Evolutionary conservation across 1,140 invertebrate species (phyloP), one percentile per base, ranked within the genome.

Genomic region (Campoletis sonorensis): DNA sequence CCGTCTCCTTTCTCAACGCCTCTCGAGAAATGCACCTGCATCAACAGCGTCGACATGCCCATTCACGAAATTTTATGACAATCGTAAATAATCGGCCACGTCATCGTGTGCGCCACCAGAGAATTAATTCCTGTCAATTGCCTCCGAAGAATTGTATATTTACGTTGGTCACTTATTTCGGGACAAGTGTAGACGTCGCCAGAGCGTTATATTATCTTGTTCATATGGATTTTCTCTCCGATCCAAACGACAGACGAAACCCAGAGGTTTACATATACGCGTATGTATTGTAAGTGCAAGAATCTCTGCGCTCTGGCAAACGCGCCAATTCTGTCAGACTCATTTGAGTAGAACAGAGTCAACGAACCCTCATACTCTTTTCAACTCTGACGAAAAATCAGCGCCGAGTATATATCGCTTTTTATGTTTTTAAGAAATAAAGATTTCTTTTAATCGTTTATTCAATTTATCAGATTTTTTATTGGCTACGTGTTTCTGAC

Each of bases 21-120:
- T 64, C 61, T n/a, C 13, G 16, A 33, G 18, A 33, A 33, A 33
- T 33, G 67, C 67, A 70, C 30, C 27, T 70, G 27, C 67, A 70
- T 70, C 21, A 64, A 23, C 67, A 70, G 67, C 27, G 67, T 70
- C n/a, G 30, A 70, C 49, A 75, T 54, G 21, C 49, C 27, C 40
- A 75, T 51, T 75, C 72, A 27, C 40, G 72, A 75, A 75, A 75
- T 51, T 75, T 75, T 75, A 75, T 30, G 23, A 49, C 72, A n/a
- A 54, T 75, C 49, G 54, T 75, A 75, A 51, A 75, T 75, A 75
- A 75, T 75, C 26, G 21, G 8, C 4, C 8, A 45, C 51, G 51
- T 54, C 45, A 54, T 75, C 70, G 70, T 23, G 37, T 27, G 49
- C 40, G 30, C 49, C 8, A 27, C 72, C 1, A 7, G 70, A 54